Evolutionary conservation across 92 coral and sea anemone genomes (phyloP), one percentile per base, ranked within the genome.

Genomic region (Umimayanthus kanabou): DNA sequence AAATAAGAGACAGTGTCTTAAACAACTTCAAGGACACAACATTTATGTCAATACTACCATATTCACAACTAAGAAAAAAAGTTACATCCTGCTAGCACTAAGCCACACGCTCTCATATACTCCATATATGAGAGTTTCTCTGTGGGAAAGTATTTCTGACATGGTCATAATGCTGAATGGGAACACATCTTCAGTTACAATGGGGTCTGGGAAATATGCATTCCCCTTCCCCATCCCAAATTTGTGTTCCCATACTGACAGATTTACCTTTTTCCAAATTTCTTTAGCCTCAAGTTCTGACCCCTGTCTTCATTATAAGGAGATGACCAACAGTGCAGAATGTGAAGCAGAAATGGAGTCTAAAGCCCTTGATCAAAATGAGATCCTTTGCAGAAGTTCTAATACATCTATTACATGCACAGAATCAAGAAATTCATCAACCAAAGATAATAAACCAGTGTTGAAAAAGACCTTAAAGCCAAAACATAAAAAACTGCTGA

Each of bases 381-480:
- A 79, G 55, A 8, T 6, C 77, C 23, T 50, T 45, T 57, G 67
- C 25, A 88, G 18, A 30, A 73, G 33, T 9, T 81, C 61, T 61
- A 69, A 76, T 74, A 88, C 82, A 79, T 58, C 88, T 76, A 58
- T 23, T 6, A 29, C 79, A 39, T 43, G 29, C 20, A 25, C 6
- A 71, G 80, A 92, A 37, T 80, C 85, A 77, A 88, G 73, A 80
- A 89, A 85, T 64, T 82, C 69, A 9, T 45, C 73, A 69, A 77
- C 53, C 43, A 53, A 93, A 85, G 85, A 80, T 78, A 84, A 83
- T 70, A 72, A 80, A 89, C 47, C 78, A 89, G 50, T 89, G 92
- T 70, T 64, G 78, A 85, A 85, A 93, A 88, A 84, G 86, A 40
- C 1, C 37, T 33, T 7, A 83, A 49, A 16, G 67, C 40, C 50